Evolutionary conservation across 2,113 vertebrate species (phyloP).

Genomic region (Perca fluviatilis): DNA sequence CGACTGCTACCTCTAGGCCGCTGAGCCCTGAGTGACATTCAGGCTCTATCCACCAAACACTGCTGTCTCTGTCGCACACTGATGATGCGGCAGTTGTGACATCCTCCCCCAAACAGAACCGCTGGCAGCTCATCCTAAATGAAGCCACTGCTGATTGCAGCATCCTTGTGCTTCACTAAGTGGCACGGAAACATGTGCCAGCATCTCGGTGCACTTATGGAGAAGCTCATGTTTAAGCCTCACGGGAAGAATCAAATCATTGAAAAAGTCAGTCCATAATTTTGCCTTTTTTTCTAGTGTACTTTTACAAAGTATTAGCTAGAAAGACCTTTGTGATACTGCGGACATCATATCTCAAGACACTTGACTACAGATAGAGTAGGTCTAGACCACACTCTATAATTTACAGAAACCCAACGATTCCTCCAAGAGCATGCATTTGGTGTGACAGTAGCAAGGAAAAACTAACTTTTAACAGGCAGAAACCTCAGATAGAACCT

Average conservation of each 20-base stretch:
- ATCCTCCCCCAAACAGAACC: slow-evolving; percentile 5
- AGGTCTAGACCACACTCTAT: no score
- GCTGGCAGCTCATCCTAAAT: slow-evolving; percentile 25
- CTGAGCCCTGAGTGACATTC: slow-evolving; percentile 64
- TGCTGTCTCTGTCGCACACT: slow-evolving; percentile 52
- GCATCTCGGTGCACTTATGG: neutral
- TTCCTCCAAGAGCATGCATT: no score
- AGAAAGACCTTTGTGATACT: neutral
- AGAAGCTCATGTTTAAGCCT: neutral
- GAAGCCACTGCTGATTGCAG: slow-evolving; percentile 44
- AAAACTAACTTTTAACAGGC: no score
- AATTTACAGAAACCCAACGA: no score
- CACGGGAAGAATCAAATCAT: neutral
- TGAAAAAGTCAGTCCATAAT: neutral
- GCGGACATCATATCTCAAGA: neutral
- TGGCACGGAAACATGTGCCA: neutral
- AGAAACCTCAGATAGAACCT: no score
- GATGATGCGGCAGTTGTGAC: slow-evolving; percentile 63
- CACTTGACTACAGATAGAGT: no score
- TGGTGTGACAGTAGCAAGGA: no score
- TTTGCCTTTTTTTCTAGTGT: neutral
- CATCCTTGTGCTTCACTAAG: slow-evolving; percentile 7
- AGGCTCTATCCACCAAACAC: slow-evolving; percentile 39
- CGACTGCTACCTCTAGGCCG: slow-evolving; percentile 25
- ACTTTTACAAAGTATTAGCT: no score